Conservation (phyloP, 2,113 vertebrate species). For the Lamprotornis superbus region DNA sequence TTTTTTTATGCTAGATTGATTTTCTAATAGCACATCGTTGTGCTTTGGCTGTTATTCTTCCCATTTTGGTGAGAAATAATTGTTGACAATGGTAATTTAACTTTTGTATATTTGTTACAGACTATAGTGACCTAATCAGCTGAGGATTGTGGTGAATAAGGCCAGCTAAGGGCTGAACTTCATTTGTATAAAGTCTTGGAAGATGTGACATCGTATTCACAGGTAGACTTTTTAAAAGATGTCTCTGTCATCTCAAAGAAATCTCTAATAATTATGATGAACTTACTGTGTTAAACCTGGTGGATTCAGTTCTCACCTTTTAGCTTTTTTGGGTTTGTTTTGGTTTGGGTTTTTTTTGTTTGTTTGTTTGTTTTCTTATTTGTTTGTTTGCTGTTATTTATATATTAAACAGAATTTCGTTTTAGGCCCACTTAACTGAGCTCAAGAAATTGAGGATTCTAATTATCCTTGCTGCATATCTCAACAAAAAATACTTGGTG, state of each 20-base stretch:
- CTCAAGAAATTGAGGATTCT: not conserved
- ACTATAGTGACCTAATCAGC: not conserved
- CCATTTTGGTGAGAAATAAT: not conserved
- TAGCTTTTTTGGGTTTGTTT: no score
- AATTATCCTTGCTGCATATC: not conserved
- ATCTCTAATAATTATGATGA: not conserved
- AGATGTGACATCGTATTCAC: not conserved
- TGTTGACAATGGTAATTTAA: not conserved
- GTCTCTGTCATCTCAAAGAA: not conserved
- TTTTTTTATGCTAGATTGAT: not conserved
- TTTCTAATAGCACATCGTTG: not conserved
- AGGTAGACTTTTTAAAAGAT: constrained; percentile 25
- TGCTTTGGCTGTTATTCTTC: not conserved
- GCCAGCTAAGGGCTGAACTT: not conserved
- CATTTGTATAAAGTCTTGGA: not conserved
- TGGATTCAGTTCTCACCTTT: not conserved
- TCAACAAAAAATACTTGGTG: not conserved
- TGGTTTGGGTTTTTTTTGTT: no score
- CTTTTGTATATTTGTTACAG: constrained; percentile 3
- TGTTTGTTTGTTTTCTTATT: not conserved
- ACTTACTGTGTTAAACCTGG: not conserved
- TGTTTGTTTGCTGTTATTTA: not conserved
- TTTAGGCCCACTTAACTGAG: not conserved
- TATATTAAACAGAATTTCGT: not conserved
- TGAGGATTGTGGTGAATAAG: not conserved